A percentile compares a stretch with the other conserved stretches of the same genome.
Conservation (phyloP, 2,113 vertebrate genomes). For the Indicator maculatus region DNA sequence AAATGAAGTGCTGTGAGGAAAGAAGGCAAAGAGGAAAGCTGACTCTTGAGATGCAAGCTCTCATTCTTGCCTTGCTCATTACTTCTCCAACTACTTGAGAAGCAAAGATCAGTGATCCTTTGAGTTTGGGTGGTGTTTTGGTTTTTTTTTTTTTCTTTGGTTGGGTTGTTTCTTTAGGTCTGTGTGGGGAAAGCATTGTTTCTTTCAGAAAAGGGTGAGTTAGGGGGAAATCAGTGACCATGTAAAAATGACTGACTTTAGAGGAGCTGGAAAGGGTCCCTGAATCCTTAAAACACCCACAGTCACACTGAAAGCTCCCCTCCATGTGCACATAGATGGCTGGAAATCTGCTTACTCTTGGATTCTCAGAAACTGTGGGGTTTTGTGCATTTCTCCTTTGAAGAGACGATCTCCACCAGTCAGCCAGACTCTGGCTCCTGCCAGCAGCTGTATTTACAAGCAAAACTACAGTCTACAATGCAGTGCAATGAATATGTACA, state of each 20-base stretch:
- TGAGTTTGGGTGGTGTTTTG: not conserved
- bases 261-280: not conserved
- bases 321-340: accelerated
- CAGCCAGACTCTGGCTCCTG: no score
- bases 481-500: no score
- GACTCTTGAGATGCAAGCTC: not conserved
- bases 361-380: not conserved
- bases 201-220: not conserved
- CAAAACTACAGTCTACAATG: no score
- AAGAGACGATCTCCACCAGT: no score
- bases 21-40: not conserved
- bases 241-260: not conserved
- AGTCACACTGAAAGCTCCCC: not conserved
- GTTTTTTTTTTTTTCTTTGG: not conserved
- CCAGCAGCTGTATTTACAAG: no score
- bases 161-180: not conserved
- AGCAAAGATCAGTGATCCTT: not conserved
- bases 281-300: not conserved
- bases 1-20: not conserved
- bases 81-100: not conserved
- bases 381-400: no score
- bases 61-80: not conserved
- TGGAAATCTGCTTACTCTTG: not conserved
- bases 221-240: not conserved
- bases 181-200: not conserved